Percentiles rank a stretch among this genome's conserved stretches.
These are phyloP conservation scores for Xiphias gladius DNA, from an alignment of 2,113 vertebrate species.

Conservation along the genomic window DNA sequence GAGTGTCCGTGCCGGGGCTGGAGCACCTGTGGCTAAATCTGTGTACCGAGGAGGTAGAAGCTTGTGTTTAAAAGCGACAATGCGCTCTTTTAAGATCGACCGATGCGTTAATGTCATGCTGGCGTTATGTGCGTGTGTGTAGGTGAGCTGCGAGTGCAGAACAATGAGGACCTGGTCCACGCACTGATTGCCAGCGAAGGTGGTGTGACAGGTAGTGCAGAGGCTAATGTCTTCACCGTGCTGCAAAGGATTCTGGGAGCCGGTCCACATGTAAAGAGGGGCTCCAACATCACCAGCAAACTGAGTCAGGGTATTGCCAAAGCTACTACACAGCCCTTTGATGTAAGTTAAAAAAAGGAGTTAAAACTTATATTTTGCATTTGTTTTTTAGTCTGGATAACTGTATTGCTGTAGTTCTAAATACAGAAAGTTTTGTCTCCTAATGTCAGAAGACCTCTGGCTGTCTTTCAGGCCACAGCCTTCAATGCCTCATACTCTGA, in stretches of 20 bases:
- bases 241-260: slow-evolving; percentile 91
- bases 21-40: slow-evolving; percentile 83
- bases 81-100: background rate
- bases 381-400: slow-evolving; percentile 33
- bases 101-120: background rate
- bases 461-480: slow-evolving; percentile 86
- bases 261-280: slow-evolving; percentile 92
- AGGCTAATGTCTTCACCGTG: slow-evolving; percentile 90
- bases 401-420: background rate
- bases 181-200: slow-evolving; percentile 90
- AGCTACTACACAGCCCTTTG: slow-evolving; percentile 87
- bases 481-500: slow-evolving; percentile 93
- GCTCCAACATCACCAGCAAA: slow-evolving; percentile 86
- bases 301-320: slow-evolving; percentile 89
- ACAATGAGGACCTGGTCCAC: slow-evolving; percentile 87
- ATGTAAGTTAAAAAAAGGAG: slow-evolving; percentile 85
- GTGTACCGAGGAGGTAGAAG: slow-evolving; percentile 89
- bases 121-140: background rate
- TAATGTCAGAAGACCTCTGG: slow-evolving; percentile 14
- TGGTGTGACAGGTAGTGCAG: slow-evolving; percentile 81
- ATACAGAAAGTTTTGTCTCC: background rate
- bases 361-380: background rate
- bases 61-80: background rate
- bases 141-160: slow-evolving; percentile 89
- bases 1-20: slow-evolving; percentile 86